Percentiles rank a stretch among this genome's conserved stretches.
phyloP scores from a whole-genome alignment of 2,888 invertebrate species.

The Cylindroiulus punctatus region DNA sequence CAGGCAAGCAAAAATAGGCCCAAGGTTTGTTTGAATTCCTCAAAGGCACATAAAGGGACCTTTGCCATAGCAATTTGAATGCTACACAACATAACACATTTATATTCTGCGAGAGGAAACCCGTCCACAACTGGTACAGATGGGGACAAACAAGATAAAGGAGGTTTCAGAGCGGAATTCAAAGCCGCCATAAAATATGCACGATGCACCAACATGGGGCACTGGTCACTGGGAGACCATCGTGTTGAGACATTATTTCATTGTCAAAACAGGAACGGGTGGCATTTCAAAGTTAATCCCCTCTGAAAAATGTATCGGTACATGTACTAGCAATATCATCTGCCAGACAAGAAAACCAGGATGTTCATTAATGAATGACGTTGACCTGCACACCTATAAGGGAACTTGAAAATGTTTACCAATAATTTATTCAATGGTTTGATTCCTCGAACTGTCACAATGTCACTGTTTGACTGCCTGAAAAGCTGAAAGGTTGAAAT shows the following conservation, averaged over 20 bases:
- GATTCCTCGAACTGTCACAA: too few relatives aligned
- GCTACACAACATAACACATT: background rate
- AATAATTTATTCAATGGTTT: too few relatives aligned
- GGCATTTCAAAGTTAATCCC: background rate
- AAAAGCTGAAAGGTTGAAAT: too few relatives aligned
- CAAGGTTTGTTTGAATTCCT: background rate
- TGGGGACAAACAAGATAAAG: slow-evolving; percentile 25
- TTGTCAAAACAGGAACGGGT: background rate
- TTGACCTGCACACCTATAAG: background rate
- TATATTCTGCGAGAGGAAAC: background rate
- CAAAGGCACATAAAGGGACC: background rate
- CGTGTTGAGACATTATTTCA: slow-evolving; percentile 9
- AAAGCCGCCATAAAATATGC: slow-evolving; percentile 24
- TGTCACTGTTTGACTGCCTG: too few relatives aligned
- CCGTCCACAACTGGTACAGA: background rate
- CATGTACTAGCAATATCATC: background rate
- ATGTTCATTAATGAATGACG: background rate
- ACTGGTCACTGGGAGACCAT: background rate
- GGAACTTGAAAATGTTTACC: background rate
- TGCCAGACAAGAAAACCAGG: background rate
- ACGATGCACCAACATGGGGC: background rate
- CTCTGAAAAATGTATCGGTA: background rate
- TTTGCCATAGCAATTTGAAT: background rate
- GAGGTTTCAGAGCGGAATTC: background rate
- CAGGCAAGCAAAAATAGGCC: background rate